These are phyloP conservation scores for Heterodera filipjevi DNA, from an alignment of 2,888 invertebrate species.

Conservation along the genomic window DNA sequence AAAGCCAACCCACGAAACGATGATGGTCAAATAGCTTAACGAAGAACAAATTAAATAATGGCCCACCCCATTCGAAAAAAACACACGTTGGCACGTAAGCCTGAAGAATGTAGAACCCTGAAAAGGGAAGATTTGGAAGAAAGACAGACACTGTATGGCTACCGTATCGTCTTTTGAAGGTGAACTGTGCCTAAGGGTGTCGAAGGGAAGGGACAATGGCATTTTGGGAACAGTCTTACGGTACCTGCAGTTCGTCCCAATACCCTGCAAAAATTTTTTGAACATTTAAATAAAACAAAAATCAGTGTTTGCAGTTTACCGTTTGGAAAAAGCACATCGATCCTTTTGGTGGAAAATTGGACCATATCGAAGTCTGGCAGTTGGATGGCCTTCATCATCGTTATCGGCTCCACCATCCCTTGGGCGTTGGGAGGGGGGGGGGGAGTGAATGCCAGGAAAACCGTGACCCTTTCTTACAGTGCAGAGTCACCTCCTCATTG, in stretches of 20 bases:
- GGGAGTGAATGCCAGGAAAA: not conserved
- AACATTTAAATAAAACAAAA: not conserved
- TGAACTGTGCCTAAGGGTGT: slow-evolving; percentile 55
- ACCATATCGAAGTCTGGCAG: slow-evolving; percentile 65
- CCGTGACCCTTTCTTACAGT: slow-evolving; percentile 44
- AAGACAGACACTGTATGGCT: not conserved
- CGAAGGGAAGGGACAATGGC: slow-evolving; percentile 27
- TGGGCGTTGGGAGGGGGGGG: no score
- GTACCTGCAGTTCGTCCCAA: slow-evolving; percentile 54
- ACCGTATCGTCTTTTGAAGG: slow-evolving; percentile 65
- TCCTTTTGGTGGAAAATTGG: slow-evolving; percentile 54
- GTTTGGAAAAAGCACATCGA: slow-evolving; percentile 57
- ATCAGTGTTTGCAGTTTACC: slow-evolving; percentile 35
- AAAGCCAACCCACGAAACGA: slow-evolving; percentile 64
- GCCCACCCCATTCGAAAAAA: not conserved
- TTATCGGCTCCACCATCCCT: slow-evolving; percentile 63
- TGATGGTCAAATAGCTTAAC: slow-evolving; percentile 37
- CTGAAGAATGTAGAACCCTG: slow-evolving; percentile 63
- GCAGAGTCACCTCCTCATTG: slow-evolving; percentile 61
- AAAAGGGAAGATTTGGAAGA: not conserved
- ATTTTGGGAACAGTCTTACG: slow-evolving; percentile 15
- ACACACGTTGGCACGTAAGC: slow-evolving; percentile 62
- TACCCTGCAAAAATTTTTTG: slow-evolving; percentile 2
- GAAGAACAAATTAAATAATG: not conserved
- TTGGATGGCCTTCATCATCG: slow-evolving; percentile 62